Base-by-base conservation (phyloP, 2,888 invertebrate genomes). In the Gari tellinella region DNA sequence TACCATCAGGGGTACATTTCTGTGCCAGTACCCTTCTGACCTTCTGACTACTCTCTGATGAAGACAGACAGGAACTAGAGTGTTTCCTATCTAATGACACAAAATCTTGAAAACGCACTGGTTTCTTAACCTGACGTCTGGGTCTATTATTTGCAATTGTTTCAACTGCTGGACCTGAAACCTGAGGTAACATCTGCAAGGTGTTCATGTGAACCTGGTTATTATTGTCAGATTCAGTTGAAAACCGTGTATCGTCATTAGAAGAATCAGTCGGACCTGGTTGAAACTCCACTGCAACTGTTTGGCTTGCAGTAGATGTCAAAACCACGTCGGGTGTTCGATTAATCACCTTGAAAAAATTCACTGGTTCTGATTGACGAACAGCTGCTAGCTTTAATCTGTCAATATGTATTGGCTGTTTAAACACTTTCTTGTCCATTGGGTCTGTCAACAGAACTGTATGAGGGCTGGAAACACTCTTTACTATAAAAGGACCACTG, bases 381-480 rank as follows among this genome's bases (percentile, higher is more conserved):
- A 79, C 69, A 66, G 69, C 69, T 26, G 74, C 74, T 17, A 63
- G 21, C 56, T 81, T 79, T 3, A 81, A 58, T 51, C 76, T 49
- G 31, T 72, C 64, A 25, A 81, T 48, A 55, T 79, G 77, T 10
- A 79, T 51, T 12, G 72, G 65, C 14, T 72, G 51, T 37, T 60
- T 56, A 26, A 62, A 52, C 12, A 51, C 41, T 17, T 57, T 61
- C 14, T 45, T 26, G 31, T 43, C 63, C 0, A 23, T n/a, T 0
- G 73, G 63, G 37, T 76, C 64, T 19, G 37, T 25, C 2, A 79
- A 37, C n/a, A 40, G 19, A 25, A 77, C 67, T 23, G 65, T 61
- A 57, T 76, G 76, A 7, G 68, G 67, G 21, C 72, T 72, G 14
- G 46, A 3, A 12, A 72, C 58, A 14, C 21, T 31, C 48, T 74